Base-by-base conservation (phyloP, 2,113 vertebrate species). In the Carollia perspicillata region DNA sequence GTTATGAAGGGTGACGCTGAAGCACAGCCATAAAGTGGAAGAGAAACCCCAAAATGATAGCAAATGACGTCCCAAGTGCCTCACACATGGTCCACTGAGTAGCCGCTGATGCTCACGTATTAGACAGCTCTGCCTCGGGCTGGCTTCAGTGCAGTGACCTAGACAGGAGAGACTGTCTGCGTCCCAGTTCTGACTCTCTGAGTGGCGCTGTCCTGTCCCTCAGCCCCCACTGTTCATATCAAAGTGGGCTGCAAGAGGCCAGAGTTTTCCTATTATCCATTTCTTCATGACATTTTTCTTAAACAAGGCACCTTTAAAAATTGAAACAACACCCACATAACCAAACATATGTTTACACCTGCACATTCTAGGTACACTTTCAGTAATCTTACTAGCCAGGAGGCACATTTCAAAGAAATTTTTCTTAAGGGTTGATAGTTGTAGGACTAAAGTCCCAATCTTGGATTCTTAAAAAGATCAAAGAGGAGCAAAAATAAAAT, bases 111-210 rank as follows among this genome's bases (percentile, higher is more conserved):
- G 81, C 30, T 79, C 26, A 35, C 9, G 0, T 37, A 90, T 92
- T 22, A 77, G 77, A 90, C 92, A 95, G 86, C n/a, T 93, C 84
- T 92, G 96, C 97, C 96, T 80, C 33, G 51, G 91, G 97, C 96
- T 68, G 63, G 65, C 55, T 71, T 84, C 74, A 77, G 10, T 33
- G 80, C 95, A 87, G 69, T 97, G 97, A 95, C 96, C 97, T 81
- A 55, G 69, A 94, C 95, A 30, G 1, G 51, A 93, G 78, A 79
- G n/a, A 72, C 86, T 84, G 79, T 53, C 81, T 51, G n/a, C 49
- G 94, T 60, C 95, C 95, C 79, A 66, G 40, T 97, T 95, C 95
- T 84, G 78, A 4, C 37, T 65, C 71, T 80, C 94, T 60, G 74
- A 88, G 87, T 35, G 74, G 28, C 33, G 14, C 37, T 47, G 12